A percentile compares a stretch with the other conserved stretches of the same genome.
These are phyloP conservation scores for Mormyrus proboscirostris DNA, from an alignment of 2,797 vertebrate genomes.

Conservation along the genomic window DNA sequence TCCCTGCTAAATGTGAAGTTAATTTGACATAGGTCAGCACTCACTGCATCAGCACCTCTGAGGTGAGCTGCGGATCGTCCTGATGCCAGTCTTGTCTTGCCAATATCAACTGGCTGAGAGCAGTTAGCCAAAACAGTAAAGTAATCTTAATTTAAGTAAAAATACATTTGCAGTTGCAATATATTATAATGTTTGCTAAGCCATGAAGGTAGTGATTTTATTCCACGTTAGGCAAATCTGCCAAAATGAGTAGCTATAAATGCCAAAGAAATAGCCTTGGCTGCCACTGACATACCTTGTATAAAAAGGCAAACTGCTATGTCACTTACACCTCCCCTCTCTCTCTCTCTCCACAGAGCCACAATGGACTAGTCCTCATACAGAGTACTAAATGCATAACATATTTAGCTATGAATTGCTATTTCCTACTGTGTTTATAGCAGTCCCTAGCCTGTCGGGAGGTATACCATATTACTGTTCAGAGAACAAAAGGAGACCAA, in stretches of 20 bases:
- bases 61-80: slow-evolving; percentile 78
- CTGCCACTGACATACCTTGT: not conserved
- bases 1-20: not conserved
- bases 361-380: not conserved
- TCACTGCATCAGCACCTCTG: slow-evolving; percentile 80
- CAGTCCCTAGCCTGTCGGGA: slow-evolving; percentile 52
- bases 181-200: not conserved
- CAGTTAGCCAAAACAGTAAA: not conserved
- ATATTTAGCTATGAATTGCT: not conserved
- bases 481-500: slow-evolving; percentile 75
- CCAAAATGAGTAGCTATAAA: not conserved
- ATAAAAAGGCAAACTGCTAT: not conserved
- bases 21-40: slow-evolving; percentile 77
- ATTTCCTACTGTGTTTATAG: slow-evolving; percentile 29
- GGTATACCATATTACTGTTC: not conserved
- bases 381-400: not conserved
- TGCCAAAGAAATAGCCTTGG: not conserved
- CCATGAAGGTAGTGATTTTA: not conserved
- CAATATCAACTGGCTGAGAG: slow-evolving; percentile 7
- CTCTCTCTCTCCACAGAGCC: not conserved
- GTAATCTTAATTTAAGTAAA: not conserved
- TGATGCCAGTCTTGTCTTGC: slow-evolving; percentile 59
- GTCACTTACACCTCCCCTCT: not conserved
- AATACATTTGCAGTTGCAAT: not conserved
- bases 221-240: not conserved